Evolutionary conservation across 2,113 vertebrate species (phyloP).

Genomic region (Guaruba guarouba): DNA sequence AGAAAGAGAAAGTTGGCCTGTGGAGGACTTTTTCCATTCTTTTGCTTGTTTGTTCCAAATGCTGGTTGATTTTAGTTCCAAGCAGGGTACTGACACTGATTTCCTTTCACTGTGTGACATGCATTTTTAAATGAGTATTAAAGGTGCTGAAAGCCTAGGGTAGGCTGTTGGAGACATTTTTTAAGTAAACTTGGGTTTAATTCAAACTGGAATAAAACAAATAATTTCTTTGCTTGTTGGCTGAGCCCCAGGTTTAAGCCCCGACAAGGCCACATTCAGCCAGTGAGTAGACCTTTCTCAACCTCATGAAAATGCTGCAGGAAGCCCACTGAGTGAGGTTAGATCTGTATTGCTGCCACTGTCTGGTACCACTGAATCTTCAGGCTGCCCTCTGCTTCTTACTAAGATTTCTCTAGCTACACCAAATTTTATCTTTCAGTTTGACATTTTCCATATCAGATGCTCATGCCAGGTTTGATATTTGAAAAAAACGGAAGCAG

Average conservation of each 20-base stretch:
- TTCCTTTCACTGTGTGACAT: conserved; percentile 12
- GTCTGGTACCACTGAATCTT: not conserved
- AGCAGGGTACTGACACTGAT: not conserved
- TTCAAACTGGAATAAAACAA: not conserved
- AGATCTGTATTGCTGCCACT: not conserved
- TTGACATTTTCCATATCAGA: not conserved
- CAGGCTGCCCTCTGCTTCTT: not conserved
- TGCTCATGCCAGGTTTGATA: not conserved
- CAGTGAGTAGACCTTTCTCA: not conserved
- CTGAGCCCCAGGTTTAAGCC: not conserved
- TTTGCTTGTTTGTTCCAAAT: not conserved
- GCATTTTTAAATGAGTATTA: conserved; percentile 5
- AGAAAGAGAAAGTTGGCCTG: not conserved
- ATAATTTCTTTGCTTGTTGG: not conserved
- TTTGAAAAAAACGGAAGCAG: not conserved
- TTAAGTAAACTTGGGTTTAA: not conserved
- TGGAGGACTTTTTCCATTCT: not conserved
- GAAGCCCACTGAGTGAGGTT: not conserved
- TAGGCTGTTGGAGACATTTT: not conserved
- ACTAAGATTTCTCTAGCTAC: not conserved
- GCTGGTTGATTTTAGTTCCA: conserved; percentile 19
- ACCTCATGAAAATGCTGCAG: not conserved
- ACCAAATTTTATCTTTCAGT: not conserved
- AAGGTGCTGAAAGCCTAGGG: not conserved
- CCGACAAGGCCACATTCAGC: not conserved